These are phyloP conservation scores for Gambusia yucatana DNA, from an alignment of 2,797 vertebrate species.

Conservation along the genomic window DNA sequence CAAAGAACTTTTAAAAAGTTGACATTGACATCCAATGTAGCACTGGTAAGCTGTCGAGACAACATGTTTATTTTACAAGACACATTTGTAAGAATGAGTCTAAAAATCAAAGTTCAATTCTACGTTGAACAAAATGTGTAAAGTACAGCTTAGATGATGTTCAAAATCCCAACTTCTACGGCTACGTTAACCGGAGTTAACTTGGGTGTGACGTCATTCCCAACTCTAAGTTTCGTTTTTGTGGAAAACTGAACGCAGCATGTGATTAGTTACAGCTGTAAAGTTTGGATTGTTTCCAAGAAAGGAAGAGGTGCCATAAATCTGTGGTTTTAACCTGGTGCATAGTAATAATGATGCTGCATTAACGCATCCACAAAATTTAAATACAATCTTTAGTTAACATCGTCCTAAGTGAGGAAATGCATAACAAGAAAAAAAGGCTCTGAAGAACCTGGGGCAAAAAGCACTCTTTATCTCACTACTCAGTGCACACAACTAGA, in stretches of 20 bases:
- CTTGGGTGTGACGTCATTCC: background rate
- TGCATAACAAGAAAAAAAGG: conserved; percentile 20
- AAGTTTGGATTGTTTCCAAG: conserved; percentile 23
- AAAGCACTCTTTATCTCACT: conserved; percentile 35
- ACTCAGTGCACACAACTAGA: conserved; percentile 43
- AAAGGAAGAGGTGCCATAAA: conserved; percentile 32
- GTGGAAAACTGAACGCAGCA: background rate
- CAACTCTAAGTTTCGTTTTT: background rate
- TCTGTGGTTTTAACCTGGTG: background rate
- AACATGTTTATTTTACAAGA: background rate
- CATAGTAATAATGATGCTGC: background rate
- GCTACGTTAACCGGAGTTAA: background rate
- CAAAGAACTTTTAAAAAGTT: background rate
- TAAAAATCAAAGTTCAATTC: background rate
- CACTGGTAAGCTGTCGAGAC: background rate
- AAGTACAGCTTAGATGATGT: background rate
- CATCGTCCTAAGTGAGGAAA: conserved; percentile 22
- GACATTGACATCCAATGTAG: background rate
- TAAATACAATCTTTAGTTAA: conserved; percentile 36
- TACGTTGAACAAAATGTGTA: background rate
- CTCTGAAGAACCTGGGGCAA: conserved; percentile 37
- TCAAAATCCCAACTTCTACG: background rate
- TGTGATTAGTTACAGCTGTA: conserved; percentile 43
- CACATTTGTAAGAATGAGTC: background rate
- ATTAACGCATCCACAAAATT: conserved; percentile 15